Percentiles rank a stretch among this genome's conserved stretches.
These are phyloP conservation scores for Heliothis virescens DNA, from an alignment of 1,140 invertebrate species.

Conservation along the genomic window DNA sequence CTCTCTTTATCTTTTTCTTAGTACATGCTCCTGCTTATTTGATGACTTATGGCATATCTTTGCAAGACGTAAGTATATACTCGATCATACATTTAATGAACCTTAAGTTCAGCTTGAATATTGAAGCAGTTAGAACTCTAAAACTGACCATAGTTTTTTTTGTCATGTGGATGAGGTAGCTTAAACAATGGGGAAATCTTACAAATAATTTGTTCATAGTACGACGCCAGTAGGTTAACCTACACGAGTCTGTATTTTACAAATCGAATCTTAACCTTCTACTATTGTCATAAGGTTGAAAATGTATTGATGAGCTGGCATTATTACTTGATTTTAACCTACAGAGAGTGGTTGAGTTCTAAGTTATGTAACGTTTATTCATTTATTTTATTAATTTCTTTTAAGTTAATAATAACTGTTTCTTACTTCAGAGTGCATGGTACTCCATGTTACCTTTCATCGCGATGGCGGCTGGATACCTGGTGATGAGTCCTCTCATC, in stretches of 20 bases:
- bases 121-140: no score
- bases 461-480: constrained; percentile 58
- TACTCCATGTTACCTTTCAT: constrained; percentile 63
- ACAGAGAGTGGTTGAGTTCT: no score
- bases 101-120: background rate
- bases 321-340: no score
- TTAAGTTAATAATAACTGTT: background rate
- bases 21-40: constrained; percentile 67
- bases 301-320: no score
- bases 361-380: no score
- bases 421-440: constrained; percentile 61
- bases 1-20: constrained; percentile 70
- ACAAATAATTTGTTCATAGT: no score
- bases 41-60: constrained; percentile 52
- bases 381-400: background rate
- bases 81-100: background rate
- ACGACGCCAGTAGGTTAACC: no score
- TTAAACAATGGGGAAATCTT: background rate
- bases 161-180: no score
- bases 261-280: no score
- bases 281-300: no score
- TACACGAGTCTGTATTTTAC: no score
- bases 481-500: constrained; percentile 59
- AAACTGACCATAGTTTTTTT: no score
- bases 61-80: constrained; percentile 63